Base-by-base conservation (phyloP, 2,797 vertebrate species). In the Ceyx erithaca region DNA sequence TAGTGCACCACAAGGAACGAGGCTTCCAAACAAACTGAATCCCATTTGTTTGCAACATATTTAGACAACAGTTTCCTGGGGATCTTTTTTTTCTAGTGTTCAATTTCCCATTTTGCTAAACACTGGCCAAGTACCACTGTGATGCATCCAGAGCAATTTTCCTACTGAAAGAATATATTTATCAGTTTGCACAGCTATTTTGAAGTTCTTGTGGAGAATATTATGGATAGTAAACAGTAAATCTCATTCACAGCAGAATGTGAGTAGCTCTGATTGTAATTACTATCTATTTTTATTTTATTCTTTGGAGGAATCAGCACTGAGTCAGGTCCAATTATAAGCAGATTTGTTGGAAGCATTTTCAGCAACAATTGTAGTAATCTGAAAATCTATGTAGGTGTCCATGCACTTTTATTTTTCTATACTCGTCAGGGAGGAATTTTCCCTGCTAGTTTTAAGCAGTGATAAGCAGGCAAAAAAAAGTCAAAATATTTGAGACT, bases 261-360 rank as follows among this genome's bases (percentile, higher is more conserved):
- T 33, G n/a, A 91, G 4, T 18, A 80, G 58, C 70, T 84, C 43
- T 75, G 51, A 55, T n/a, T 78, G 30, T 70, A 89, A 87, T 66
- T 45, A 85, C 8, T 41, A 80, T 18, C 21, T 43, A 14, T 31
- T 85, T 68, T 82, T 77, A 77, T 64, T 40, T 41, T 41, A 54
- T 41, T 23, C 26, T 87, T 86, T 72, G 52, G 59, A 89, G 70
- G 41, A 83, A 77, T 43, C 67, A 73, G 45, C 52, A 72, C 10
- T 61, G 59, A 75, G 8, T 68, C 16, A 59, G 30, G 35, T 80
- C 75, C 80, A 85, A 69, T 40, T 82, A 57, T n/a, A 88, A 70
- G 55, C n/a, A 86, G 26, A 83, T 81, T 84, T 81, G 31, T 51
- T 87, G 86, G 81, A 96, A 82, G 25, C 23, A 33, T 66, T 90